Conservation (phyloP, 2,888 invertebrate genomes). For the Lacanobia oleracea region DNA sequence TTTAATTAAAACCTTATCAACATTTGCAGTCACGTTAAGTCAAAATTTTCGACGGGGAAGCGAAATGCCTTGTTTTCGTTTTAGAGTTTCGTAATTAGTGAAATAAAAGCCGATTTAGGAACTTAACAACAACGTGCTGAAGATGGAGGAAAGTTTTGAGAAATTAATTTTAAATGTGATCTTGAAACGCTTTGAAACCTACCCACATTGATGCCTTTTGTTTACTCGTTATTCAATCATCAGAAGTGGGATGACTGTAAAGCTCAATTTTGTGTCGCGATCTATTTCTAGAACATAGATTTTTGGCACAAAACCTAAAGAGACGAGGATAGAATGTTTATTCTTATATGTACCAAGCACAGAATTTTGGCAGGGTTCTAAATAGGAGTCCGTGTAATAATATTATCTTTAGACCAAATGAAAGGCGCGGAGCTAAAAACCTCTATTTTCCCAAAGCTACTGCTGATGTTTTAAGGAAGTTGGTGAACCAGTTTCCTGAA, state of each 20-base stretch:
- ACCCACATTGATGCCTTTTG: neutral
- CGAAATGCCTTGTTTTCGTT: conserved; percentile 59
- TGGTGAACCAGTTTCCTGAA: conserved; percentile 39
- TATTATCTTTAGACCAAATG: conserved; percentile 25
- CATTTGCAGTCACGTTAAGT: conserved; percentile 67
- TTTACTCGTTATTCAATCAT: conserved; percentile 19
- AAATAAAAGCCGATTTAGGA: conserved; percentile 59
- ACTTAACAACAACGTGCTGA: conserved; percentile 44
- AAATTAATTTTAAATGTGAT: conserved; percentile 42
- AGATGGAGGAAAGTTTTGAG: conserved; percentile 29
- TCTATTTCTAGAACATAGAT: conserved; percentile 34
- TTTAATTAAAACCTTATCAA: conserved; percentile 74
- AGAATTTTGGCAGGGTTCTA: conserved; percentile 30
- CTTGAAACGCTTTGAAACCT: conserved; percentile 3
- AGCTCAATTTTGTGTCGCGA: conserved; percentile 6
- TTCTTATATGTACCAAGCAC: conserved; percentile 15
- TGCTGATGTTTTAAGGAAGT: conserved; percentile 33
- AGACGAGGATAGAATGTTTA: conserved; percentile 8
- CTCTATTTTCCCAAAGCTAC: conserved; percentile 34
- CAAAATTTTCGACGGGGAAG: conserved; percentile 63
- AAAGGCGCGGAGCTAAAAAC: conserved; percentile 39
- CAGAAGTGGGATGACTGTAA: neutral
- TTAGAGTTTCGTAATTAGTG: conserved; percentile 61
- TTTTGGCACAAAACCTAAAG: conserved; percentile 39
- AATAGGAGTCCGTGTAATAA: conserved; percentile 26